A percentile compares a stretch with the other conserved stretches of the same genome.
Conservation (phyloP, 1,140 invertebrate species). For the Apolygus lucorum region DNA sequence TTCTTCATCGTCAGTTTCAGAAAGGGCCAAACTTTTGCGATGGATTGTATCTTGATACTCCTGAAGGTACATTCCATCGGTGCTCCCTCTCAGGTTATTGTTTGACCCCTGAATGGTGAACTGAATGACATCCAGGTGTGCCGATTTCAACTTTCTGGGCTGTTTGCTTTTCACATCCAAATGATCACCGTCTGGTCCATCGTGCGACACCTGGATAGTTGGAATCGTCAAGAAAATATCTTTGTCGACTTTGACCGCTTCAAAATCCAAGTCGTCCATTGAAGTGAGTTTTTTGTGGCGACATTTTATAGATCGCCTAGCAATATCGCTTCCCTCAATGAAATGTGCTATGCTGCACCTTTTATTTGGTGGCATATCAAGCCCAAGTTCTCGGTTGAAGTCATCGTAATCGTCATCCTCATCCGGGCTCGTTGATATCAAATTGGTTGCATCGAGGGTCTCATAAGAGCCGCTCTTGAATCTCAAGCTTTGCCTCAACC, state of each 20-base stretch:
- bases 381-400: constrained; percentile 28
- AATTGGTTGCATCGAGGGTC: constrained; percentile 34
- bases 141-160: constrained; percentile 5
- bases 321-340: constrained; percentile 70
- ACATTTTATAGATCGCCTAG: constrained; percentile 51
- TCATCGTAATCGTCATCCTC: constrained; percentile 35
- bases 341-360: constrained; percentile 47
- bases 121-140: constrained; percentile 32
- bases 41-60: constrained; percentile 22
- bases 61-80: constrained; percentile 28
- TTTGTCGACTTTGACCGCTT: constrained; percentile 16
- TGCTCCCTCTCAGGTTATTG: constrained; percentile 35
- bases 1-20: constrained; percentile 32
- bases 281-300: constrained; percentile 36
- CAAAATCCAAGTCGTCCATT: constrained; percentile 26
- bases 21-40: constrained; percentile 29
- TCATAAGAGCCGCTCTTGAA: constrained; percentile 24
- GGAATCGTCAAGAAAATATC: constrained; percentile 17
- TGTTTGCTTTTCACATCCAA: constrained; percentile 6
- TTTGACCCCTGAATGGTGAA: constrained; percentile 36
- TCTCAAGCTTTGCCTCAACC: constrained; percentile 25
- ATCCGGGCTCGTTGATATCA: constrained; percentile 35
- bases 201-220: constrained; percentile 27
- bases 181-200: constrained; percentile 24
- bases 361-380: constrained; percentile 23